phyloP scores from a whole-genome alignment of 2,113 vertebrate genomes.

The Stigmatopora argus region DNA sequence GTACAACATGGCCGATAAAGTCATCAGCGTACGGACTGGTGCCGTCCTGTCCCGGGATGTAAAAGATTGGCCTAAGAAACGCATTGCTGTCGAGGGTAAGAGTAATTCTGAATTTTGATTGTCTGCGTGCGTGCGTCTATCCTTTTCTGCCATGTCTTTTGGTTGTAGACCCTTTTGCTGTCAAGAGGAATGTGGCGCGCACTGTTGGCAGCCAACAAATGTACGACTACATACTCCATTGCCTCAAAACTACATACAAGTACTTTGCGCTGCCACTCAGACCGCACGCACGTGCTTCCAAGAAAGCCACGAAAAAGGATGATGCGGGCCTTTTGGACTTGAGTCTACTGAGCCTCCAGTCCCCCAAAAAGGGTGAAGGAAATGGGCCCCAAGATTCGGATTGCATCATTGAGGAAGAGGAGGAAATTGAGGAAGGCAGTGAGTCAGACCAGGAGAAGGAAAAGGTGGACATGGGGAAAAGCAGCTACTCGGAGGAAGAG shows the following conservation, averaged over 20 bases:
- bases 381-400: slow-evolving; percentile 66
- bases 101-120: neutral
- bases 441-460: slow-evolving; percentile 70
- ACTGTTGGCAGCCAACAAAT: slow-evolving; percentile 85
- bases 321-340: slow-evolving; percentile 8
- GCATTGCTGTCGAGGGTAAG: slow-evolving; percentile 89
- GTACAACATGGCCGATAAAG: slow-evolving; percentile 80
- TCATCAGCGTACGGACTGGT: slow-evolving; percentile 83
- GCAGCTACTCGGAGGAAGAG: slow-evolving; percentile 44
- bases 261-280: slow-evolving; percentile 84
- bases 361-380: slow-evolving; percentile 23
- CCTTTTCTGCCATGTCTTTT: slow-evolving; percentile 12
- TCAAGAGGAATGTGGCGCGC: slow-evolving; percentile 89
- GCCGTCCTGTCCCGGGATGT: slow-evolving; percentile 78
- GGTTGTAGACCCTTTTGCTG: slow-evolving; percentile 82
- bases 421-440: slow-evolving; percentile 69
- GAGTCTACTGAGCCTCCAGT: slow-evolving; percentile 28
- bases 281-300: slow-evolving; percentile 20
- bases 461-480: slow-evolving; percentile 59
- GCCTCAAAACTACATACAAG: slow-evolving; percentile 87
- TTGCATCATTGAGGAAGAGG: slow-evolving; percentile 73
- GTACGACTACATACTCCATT: slow-evolving; percentile 87
- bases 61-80: slow-evolving; percentile 93
- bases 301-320: slow-evolving; percentile 12
- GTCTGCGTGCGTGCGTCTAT: neutral